Conservation (phyloP, 2,797 vertebrate species). For the Protosalanx chinensis region DNA sequence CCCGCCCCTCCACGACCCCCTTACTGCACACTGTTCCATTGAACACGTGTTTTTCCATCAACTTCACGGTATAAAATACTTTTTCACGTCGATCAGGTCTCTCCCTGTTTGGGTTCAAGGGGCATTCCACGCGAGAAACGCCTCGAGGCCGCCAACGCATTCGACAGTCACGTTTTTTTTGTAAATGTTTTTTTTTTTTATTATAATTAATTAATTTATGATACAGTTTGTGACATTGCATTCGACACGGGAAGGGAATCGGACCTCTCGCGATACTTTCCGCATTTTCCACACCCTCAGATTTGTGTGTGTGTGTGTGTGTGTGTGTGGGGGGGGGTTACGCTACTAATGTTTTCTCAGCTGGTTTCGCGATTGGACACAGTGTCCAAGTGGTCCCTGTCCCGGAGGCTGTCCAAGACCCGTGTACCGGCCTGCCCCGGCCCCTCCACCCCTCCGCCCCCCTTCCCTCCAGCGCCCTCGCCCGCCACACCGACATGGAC, state of each 20-base stretch:
- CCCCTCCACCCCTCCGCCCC: conserved; percentile 1
- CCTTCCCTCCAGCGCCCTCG: conserved; percentile 28
- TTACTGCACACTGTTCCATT: conserved; percentile 26
- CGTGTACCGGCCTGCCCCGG: conserved; percentile 24
- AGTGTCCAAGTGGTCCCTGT: conserved; percentile 65
- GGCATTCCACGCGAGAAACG: conserved; percentile 1
- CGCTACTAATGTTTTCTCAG: conserved; percentile 81
- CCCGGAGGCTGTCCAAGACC: conserved; percentile 52
- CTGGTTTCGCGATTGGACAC: conserved; percentile 74
- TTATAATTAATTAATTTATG: too few relatives aligned
- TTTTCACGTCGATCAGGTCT: too few relatives aligned
- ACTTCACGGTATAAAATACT: too few relatives aligned
- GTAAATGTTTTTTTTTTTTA: conserved; percentile 36
- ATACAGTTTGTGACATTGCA: conserved; percentile 82
- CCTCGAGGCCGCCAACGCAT: conserved; percentile 12
- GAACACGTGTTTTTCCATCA: neutral
- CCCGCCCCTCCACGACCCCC: conserved; percentile 51
- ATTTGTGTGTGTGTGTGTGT: conserved; percentile 45
- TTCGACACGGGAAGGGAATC: conserved; percentile 79
- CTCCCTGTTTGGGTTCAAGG: too few relatives aligned
- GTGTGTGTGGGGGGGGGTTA: conserved; percentile 60
- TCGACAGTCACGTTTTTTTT: conserved; percentile 69
- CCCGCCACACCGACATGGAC: conserved; percentile 61
- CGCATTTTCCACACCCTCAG: conserved; percentile 73
- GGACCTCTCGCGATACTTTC: conserved; percentile 72